Evolutionary conservation across 2,888 invertebrate species (phyloP).

Genomic region (Phanerotoma sp.): DNA sequence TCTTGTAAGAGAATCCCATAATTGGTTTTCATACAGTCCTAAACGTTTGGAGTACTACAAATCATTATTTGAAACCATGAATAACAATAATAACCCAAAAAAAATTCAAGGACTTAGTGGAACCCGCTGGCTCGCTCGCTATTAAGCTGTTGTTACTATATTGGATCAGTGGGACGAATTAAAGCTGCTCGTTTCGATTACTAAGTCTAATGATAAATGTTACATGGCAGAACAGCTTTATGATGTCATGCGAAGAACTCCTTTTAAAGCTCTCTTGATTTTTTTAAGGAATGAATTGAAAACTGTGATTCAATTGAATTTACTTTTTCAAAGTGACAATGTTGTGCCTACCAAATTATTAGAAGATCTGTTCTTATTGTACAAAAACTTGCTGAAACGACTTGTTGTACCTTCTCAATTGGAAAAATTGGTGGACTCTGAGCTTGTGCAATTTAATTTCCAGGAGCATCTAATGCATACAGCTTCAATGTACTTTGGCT

Average conservation of each 20-base stretch:
- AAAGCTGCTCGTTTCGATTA: slow-evolving; percentile 34
- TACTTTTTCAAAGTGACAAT: slow-evolving; percentile 38
- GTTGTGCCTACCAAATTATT: slow-evolving; percentile 35
- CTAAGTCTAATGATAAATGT: slow-evolving; percentile 33
- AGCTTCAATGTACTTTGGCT: slow-evolving; percentile 37
- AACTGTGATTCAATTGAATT: slow-evolving; percentile 19
- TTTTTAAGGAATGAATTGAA: slow-evolving; percentile 37
- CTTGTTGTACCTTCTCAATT: slow-evolving; percentile 34
- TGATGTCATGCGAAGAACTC: slow-evolving; percentile 32
- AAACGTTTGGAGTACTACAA: slow-evolving; percentile 26
- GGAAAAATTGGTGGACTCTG: slow-evolving; percentile 34
- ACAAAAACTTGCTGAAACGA: slow-evolving; percentile 30
- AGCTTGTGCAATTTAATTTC: slow-evolving; percentile 37
- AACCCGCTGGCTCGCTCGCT: slow-evolving; percentile 18
- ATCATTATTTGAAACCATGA: slow-evolving; percentile 29
- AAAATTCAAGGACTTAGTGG: slow-evolving; percentile 37
- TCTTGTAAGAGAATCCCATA: slow-evolving; percentile 34
- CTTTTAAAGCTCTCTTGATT: slow-evolving; percentile 35
- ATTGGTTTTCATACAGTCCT: slow-evolving; percentile 35
- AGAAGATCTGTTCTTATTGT: slow-evolving; percentile 34
- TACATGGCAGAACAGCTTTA: slow-evolving; percentile 38
- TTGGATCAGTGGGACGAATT: slow-evolving; percentile 43
- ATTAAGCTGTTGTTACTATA: slow-evolving; percentile 29
- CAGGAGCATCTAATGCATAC: slow-evolving; percentile 39
- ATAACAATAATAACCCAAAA: slow-evolving; percentile 25